A percentile compares a stretch with the other conserved stretches of the same genome.
Evolutionary conservation across 2,113 vertebrate species (phyloP).

Genomic region (Gallinago media): DNA sequence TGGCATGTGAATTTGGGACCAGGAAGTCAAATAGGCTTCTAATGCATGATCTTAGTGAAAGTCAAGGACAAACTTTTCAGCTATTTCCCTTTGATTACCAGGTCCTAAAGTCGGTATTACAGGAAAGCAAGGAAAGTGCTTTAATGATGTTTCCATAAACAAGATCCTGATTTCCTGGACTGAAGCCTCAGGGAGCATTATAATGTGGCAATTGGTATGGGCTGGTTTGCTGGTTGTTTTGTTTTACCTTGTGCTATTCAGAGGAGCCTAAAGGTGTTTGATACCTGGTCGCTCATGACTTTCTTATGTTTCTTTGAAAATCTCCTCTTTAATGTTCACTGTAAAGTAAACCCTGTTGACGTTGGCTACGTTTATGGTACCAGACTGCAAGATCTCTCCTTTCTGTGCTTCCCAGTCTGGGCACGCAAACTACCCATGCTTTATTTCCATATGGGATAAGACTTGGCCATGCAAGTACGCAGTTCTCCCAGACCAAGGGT

Average conservation of each 20-base stretch:
- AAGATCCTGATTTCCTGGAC: not conserved
- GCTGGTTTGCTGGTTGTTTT: not conserved
- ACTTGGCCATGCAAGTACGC: not conserved
- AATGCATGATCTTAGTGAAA: not conserved
- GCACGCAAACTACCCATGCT: not conserved
- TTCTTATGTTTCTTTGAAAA: conserved; percentile 32
- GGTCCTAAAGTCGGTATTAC: not conserved
- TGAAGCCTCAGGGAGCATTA: not conserved
- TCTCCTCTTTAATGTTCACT: not conserved
- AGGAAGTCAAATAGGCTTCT: not conserved
- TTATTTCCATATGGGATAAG: not conserved
- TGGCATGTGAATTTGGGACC: not conserved
- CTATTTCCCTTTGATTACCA: not conserved
- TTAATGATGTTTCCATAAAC: conserved; percentile 18
- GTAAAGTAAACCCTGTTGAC: conserved; percentile 14
- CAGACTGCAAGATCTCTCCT: not conserved
- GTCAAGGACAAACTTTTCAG: not conserved
- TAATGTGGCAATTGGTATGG: not conserved
- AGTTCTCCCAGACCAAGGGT: not conserved
- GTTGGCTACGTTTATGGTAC: not conserved
- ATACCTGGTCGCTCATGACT: not conserved
- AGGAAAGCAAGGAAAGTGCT: conserved; percentile 18
- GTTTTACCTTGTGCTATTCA: conserved; percentile 1
- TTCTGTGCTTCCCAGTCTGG: not conserved
- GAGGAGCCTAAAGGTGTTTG: not conserved